Evolutionary conservation across 2,113 vertebrate species (phyloP), one percentile per base, ranked within the genome.

Genomic region (Xenotilapia longispinis): DNA sequence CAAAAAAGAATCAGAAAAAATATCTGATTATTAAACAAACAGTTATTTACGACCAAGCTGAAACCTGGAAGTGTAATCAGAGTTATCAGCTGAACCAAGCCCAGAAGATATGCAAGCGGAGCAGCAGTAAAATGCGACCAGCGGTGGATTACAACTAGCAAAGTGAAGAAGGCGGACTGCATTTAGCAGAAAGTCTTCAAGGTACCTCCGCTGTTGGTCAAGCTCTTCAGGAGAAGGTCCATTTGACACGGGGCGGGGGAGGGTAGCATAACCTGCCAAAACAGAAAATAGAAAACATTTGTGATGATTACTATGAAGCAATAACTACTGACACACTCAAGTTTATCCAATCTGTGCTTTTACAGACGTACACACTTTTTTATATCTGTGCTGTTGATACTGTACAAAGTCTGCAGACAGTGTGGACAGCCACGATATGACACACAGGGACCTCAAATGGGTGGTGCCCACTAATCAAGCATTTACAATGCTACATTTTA

Each of bases 161-260:
- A 51, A n/a, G 9, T 33, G 73, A 51, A 78, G 10, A 54, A 79
- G 3, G 21, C 4, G 2, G 26, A 31, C 73, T 78, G 26, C 45
- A 53, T 81, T 23, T 53, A 58, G 14, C 33, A 78, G 40, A 21
- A 57, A 26, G 9, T n/a, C 26, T 63, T 80, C 19, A 21, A 11
- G 53, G 17, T 96, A 98, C 98, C 98, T 97, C 91, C 95, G 96
- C 90, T 97, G 97, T 31, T 97, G 97, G 84, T 98, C 98, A 42
- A 96, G 58, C 87, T 98, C 98, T 83, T 98, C 98, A 3, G 95
- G 95, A 54, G 97, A 95, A 4, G 97, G 97, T 51, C 97, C 98
- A 3, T 98, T 98, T 84, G 97, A 97, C 60, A 93, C 88, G 0
- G 96, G 94, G 88, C 96, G 96, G 9, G 96, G 91, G 42, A 95